Evolutionary conservation across 2,113 vertebrate species (phyloP).

Genomic region (Mobula birostris): DNA sequence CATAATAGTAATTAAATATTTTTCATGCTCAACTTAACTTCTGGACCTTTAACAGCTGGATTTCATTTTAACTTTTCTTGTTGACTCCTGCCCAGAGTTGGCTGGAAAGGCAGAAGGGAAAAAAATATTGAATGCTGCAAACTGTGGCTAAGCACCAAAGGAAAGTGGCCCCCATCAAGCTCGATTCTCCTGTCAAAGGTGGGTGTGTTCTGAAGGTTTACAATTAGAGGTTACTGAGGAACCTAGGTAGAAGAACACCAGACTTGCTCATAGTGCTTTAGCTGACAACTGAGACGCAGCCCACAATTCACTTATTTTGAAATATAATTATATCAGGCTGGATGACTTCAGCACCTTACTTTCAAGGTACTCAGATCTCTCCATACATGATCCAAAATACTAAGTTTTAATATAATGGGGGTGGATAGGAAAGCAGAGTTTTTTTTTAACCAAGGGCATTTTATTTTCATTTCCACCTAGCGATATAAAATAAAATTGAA

Average conservation of each 20-base stretch:
- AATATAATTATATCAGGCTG: neutral
- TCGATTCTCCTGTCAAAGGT: too few species aligned
- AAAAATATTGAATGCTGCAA: neutral
- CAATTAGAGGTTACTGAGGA: neutral
- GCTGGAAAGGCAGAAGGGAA: neutral
- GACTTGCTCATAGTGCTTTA: neutral
- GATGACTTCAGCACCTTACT: neutral
- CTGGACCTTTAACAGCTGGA: neutral
- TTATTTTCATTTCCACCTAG: neutral
- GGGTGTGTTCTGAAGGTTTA: neutral
- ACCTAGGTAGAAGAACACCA: too few species aligned
- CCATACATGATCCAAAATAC: neutral
- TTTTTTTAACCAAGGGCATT: neutral
- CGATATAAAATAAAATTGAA: neutral
- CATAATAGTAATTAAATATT: too few species aligned
- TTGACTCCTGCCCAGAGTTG: neutral
- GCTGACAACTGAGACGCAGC: neutral
- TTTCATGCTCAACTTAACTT: too few species aligned
- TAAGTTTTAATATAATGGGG: neutral
- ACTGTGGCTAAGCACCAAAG: neutral
- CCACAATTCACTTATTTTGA: neutral
- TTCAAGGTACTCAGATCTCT: neutral
- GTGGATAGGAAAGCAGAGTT: neutral
- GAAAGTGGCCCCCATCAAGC: neutral
- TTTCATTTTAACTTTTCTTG: neutral